A percentile compares a stretch with the other conserved stretches of the same genome.
These are phyloP conservation scores for Spermophilus dauricus DNA, from an alignment of 2,113 vertebrate genomes.

Conservation along the genomic window DNA sequence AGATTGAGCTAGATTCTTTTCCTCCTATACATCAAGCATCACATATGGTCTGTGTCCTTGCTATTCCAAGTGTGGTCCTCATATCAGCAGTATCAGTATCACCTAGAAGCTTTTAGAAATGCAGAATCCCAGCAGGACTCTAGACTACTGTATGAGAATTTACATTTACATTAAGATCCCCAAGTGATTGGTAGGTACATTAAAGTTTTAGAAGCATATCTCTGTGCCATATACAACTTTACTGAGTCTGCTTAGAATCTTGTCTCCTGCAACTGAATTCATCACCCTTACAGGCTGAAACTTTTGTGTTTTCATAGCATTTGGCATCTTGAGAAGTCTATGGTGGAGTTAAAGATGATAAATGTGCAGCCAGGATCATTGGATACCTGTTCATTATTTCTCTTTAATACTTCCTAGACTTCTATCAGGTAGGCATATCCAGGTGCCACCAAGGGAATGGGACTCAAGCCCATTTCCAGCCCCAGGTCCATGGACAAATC, in stretches of 20 bases:
- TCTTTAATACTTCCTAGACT: not conserved
- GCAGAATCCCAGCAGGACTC: not conserved
- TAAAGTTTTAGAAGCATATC: not conserved
- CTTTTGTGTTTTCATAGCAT: not conserved
- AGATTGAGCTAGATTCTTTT: not conserved
- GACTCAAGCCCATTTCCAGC: not conserved
- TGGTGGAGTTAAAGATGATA: not conserved
- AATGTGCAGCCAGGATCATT: not conserved
- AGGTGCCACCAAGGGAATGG: not conserved
- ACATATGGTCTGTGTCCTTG: not conserved
- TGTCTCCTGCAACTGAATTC: not conserved
- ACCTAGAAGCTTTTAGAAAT: not conserved
- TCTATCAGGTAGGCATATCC: not conserved
- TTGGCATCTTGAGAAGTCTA: not conserved
- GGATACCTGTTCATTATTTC: not conserved
- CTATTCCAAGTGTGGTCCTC: not conserved
- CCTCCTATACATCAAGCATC: not conserved
- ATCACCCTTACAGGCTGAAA: not conserved
- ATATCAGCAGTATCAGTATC: not conserved
- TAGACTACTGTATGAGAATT: not conserved
- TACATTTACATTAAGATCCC: conserved; percentile 7
- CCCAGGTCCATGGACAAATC: not conserved
- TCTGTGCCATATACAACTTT: not conserved
- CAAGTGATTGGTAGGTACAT: not conserved
- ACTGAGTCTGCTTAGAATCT: not conserved